These are phyloP conservation scores for Drosophila colorata DNA, from an alignment of 2,888 invertebrate species.

Conservation along the genomic window DNA sequence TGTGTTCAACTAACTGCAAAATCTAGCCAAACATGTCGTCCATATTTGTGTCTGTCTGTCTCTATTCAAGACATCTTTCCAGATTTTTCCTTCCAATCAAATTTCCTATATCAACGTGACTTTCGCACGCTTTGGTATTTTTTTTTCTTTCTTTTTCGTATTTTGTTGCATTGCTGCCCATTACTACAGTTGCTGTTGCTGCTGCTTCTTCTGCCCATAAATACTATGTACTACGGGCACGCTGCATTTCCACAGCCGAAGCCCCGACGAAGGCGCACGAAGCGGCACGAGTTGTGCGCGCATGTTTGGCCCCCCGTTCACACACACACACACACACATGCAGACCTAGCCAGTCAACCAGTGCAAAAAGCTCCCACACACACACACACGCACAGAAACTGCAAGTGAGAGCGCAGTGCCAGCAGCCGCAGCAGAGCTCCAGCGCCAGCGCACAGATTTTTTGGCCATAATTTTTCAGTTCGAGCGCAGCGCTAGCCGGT, in stretches of 20 bases:
- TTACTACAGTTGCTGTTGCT: slow-evolving; percentile 59
- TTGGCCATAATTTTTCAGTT: slow-evolving; percentile 76
- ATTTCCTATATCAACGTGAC: slow-evolving; percentile 56
- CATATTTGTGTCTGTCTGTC: slow-evolving; percentile 26
- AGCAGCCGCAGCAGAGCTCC: slow-evolving; percentile 41
- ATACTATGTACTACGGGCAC: slow-evolving; percentile 70
- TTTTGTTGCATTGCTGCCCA: slow-evolving; percentile 50
- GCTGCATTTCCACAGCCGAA: slow-evolving; percentile 63
- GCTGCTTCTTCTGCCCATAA: slow-evolving; percentile 65
- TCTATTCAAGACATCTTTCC: slow-evolving; percentile 41
- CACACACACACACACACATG: background rate
- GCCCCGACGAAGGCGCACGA: slow-evolving; percentile 55
- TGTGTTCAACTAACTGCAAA: slow-evolving; percentile 31
- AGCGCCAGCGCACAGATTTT: slow-evolving; percentile 79
- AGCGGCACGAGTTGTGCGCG: slow-evolving; percentile 68
- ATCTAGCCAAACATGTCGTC: slow-evolving; percentile 32
- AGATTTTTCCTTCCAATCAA: slow-evolving; percentile 40
- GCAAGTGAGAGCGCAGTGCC: slow-evolving; percentile 59
- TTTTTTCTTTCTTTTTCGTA: slow-evolving; percentile 37
- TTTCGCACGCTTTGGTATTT: slow-evolving; percentile 71
- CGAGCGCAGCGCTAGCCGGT: slow-evolving; percentile 78
- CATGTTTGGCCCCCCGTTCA: slow-evolving; percentile 58
- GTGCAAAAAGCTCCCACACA: slow-evolving; percentile 58
- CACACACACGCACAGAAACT: slow-evolving; percentile 46
- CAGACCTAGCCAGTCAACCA: slow-evolving; percentile 53